Base-by-base conservation (phyloP, 2,888 invertebrate species). In the Chaetogeoica ovagalla region DNA sequence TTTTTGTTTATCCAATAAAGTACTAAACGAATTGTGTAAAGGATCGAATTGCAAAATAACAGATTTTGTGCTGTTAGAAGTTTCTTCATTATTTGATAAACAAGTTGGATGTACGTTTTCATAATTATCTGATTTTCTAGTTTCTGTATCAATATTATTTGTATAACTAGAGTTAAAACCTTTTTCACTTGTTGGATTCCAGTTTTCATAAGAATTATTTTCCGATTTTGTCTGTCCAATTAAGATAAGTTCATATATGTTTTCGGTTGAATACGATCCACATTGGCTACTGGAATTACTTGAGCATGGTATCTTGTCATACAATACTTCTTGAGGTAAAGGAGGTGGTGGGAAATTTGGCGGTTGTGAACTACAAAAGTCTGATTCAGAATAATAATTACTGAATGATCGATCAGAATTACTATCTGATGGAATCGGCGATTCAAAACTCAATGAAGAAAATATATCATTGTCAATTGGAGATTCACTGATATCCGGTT, bases 31-130 rank as follows among this genome's bases (percentile, higher is more conserved):
- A 48, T 83, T 84, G 82, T 83, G 84, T 19, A 85, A 83, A 68
- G 92, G 93, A 87, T 93, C 93, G 87, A 93, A 93, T 86, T 92
- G 92, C 85, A 90, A 88, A 71, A 93, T 90, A n/a, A 92, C 89
- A 84, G 91, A 84, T 60, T 83, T 83, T 7, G 84, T 63, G 9
- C 57, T 43, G 37, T 77, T 52, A 39, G 81, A 43, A 74, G 30
- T 43, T 69, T 70, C 30, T 60, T 76, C n/a, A 59, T n/a, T 21
- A 69, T 59, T 39, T 79, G 89, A 87, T 23, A 37, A 62, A 37
- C 15, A 37, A 2, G 55, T 23, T 39, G 37, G 21, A 69, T 69
- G 7, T 7, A 63, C 9, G 83, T 81, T 66, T 73, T 82, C 84
- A 65, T 59, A 43, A 83, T 82, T 69, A 72, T 82, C 84, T 59